Base-by-base conservation (phyloP, 2,113 vertebrate species). In the Anoplopoma fimbria region DNA sequence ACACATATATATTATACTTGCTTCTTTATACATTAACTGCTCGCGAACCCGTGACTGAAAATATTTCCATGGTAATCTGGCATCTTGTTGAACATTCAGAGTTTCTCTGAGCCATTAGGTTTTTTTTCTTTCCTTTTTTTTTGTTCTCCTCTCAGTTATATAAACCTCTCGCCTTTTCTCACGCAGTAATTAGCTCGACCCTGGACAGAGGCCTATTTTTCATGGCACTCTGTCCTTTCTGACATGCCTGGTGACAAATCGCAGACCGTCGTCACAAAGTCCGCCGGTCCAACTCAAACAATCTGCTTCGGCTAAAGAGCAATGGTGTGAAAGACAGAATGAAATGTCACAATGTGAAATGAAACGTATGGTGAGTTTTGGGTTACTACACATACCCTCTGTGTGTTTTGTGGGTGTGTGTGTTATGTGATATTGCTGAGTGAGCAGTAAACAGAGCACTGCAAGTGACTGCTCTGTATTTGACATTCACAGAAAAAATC, bases 151-250 rank as follows among this genome's bases (percentile, higher is more conserved):
- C 55, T 87, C 63, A n/a, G 69, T 67, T 45, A 9, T 73, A 86
- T 85, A 87, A 87, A 88, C 89, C 78, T 75, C 70, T 90, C 12
- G 21, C 60, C 25, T 81, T 83, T 87, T 83, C 88, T 88, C 83
- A 74, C 82, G 31, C 27, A 23, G 69, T 84, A 82, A 92, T 89
- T 92, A 89, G 82, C 81, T 23, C 42, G 1, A 42, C 70, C 57
- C 84, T 75, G 86, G 78, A 75, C 71, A 0, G 64, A 10, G 49
- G 75, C 27, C 63, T 92, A 55, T 93, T 94, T 90, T 84, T 89
- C 65, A 88, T 92, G 90, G 92, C 92, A 60, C 70, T 61, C 49
- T 0, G 69, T 83, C 29, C 72, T 91, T 93, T 89, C 90, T 85
- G 88, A 88, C 89, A 71, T 57, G 61, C 86, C 72, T 6, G 17